Conservation (phyloP, 2,888 invertebrate genomes). For the Drosophila nr. perissopoda region DNA sequence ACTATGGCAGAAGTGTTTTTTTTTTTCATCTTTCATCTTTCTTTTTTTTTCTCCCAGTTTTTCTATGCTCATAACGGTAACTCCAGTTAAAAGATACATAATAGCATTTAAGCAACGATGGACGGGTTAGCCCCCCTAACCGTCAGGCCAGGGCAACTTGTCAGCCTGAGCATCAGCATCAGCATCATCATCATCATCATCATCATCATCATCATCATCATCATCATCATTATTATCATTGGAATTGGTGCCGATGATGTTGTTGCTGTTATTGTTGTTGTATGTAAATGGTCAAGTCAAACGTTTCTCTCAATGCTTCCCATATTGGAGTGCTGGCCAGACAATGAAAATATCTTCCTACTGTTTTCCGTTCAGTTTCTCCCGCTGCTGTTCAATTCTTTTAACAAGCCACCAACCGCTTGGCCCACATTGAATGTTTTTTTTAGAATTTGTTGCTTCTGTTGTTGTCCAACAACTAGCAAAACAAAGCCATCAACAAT, state of each 20-base stretch:
- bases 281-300: conserved; percentile 64
- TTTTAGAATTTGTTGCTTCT: conserved; percentile 47
- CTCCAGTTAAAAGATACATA: conserved; percentile 65
- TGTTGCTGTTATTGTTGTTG: conserved; percentile 37
- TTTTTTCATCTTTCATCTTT: conserved; percentile 7
- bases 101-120: conserved; percentile 59
- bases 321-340: conserved; percentile 46
- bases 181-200: too few species aligned
- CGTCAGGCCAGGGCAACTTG: conserved; percentile 30
- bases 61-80: conserved; percentile 60
- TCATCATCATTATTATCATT: conserved; percentile 38
- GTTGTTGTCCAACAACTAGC: conserved; percentile 31
- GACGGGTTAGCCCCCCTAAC: conserved; percentile 21
- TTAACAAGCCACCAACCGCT: conserved; percentile 31
- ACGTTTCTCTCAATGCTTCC: conserved; percentile 51
- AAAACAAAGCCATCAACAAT: conserved; percentile 56
- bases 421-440: conserved; percentile 56
- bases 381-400: conserved; percentile 60
- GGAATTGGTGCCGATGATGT: conserved; percentile 58
- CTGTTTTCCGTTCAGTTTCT: conserved; percentile 52
- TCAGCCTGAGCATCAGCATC: conserved; percentile 36
- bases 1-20: conserved; percentile 23
- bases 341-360: conserved; percentile 62
- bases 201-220: conserved; percentile 6
- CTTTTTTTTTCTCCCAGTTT: conserved; percentile 8